Evolutionary conservation across 2,888 invertebrate species (phyloP).

Genomic region (Noctuana brunneofusca): DNA sequence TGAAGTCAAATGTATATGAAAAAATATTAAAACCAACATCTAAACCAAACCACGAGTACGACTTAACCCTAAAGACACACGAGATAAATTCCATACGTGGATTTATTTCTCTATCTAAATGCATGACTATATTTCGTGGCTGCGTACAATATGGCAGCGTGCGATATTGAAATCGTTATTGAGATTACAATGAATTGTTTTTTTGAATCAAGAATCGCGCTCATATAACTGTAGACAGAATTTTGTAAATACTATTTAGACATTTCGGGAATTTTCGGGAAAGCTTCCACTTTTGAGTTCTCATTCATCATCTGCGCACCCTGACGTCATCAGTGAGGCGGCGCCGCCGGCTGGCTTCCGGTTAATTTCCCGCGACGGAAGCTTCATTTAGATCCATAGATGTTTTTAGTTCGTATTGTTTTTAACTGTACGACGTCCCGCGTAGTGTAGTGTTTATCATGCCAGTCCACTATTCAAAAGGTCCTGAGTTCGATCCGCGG

Average conservation of each 20-base stretch:
- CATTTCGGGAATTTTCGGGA: no score
- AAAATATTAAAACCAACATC: no score
- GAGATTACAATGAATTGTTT: constrained; percentile 2
- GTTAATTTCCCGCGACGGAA: constrained; percentile 21
- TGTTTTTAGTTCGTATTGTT: constrained; percentile 9
- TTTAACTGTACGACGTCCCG: not conserved
- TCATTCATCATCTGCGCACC: no score
- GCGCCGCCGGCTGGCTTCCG: constrained; percentile 4
- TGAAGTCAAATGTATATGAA: no score
- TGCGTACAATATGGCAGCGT: constrained; percentile 14
- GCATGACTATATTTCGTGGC: not conserved
- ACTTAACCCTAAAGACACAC: not conserved
- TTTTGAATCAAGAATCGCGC: not conserved
- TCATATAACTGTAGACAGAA: no score
- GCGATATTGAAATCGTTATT: constrained; percentile 22
- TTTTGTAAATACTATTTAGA: no score
- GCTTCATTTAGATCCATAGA: not conserved
- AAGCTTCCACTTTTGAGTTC: no score
- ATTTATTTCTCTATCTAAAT: constrained; percentile 5
- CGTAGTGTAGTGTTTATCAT: no score
- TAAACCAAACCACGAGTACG: no score
- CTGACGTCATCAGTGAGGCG: constrained; percentile 12
- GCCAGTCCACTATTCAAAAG: no score
- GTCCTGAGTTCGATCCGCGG: no score
- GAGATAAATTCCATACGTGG: constrained; percentile 5